These are phyloP conservation scores for Pocillopora verrucosa DNA, from an alignment of 64 coral and sea anemone species.

Conservation along the genomic window DNA sequence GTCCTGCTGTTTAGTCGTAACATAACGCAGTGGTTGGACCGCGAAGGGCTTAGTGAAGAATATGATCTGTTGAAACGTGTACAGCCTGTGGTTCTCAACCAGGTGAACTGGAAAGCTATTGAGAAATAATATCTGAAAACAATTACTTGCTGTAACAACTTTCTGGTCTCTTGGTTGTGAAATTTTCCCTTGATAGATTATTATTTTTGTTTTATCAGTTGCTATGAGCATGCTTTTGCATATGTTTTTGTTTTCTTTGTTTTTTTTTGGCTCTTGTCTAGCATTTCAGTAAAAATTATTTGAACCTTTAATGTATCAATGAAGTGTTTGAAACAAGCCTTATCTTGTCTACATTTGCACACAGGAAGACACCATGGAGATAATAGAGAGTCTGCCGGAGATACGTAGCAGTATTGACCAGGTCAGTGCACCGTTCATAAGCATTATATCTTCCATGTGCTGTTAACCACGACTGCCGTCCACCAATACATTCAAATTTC, in stretches of 20 bases:
- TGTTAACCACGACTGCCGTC: too few relatives aligned
- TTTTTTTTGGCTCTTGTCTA: too few relatives aligned
- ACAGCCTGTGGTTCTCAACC: constrained; percentile 52
- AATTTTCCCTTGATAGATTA: too few relatives aligned
- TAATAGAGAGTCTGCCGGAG: constrained; percentile 72
- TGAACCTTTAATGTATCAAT: too few relatives aligned
- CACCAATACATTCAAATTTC: too few relatives aligned
- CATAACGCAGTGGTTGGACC: constrained; percentile 56
- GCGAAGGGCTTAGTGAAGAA: constrained; percentile 62
- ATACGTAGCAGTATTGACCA: constrained; percentile 66
- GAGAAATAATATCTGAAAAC: background rate
- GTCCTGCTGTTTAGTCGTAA: constrained; percentile 58
- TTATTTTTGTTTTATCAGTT: background rate
- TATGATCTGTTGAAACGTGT: constrained; percentile 38
- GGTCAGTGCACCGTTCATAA: constrained; percentile 20
- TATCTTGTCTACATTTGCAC: background rate
- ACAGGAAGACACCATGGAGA: constrained; percentile 58
- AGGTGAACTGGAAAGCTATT: constrained; percentile 27
- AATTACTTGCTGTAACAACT: background rate
- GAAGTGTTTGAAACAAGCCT: too few relatives aligned
- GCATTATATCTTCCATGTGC: too few relatives aligned
- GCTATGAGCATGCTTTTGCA: background rate
- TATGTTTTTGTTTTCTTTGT: background rate
- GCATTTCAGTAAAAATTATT: too few relatives aligned
- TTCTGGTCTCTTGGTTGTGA: too few relatives aligned